A percentile compares a stretch with the other conserved stretches of the same genome.
Evolutionary conservation across 2,797 vertebrate species (phyloP).

Genomic region (Fratercula arctica): DNA sequence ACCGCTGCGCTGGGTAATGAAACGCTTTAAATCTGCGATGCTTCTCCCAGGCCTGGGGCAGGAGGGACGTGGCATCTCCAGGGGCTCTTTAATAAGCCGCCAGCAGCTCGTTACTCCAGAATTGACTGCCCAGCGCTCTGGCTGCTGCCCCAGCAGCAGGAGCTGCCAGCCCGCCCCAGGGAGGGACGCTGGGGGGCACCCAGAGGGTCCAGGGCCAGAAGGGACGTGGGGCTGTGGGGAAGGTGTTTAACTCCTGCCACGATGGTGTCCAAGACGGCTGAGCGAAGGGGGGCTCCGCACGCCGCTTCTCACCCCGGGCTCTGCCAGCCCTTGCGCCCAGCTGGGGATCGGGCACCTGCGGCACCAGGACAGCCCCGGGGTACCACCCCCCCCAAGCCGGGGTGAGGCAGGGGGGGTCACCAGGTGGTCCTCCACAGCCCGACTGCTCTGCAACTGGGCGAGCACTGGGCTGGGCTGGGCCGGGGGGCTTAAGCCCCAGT

Average conservation of each 20-base stretch:
- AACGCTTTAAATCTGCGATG: background rate
- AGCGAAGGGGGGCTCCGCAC: background rate
- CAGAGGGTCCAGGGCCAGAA: background rate
- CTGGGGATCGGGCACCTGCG: background rate
- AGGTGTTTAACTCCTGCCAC: background rate
- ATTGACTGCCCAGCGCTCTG: background rate
- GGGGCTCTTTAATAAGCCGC: background rate
- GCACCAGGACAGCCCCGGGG: background rate
- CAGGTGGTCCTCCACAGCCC: background rate
- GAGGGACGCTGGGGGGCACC: background rate
- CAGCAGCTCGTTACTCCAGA: background rate
- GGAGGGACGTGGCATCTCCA: background rate
- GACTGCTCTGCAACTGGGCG: rapidly evolving
- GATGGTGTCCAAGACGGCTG: background rate
- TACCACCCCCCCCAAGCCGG: rapidly evolving
- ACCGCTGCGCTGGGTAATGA: background rate
- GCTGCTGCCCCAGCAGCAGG: rapidly evolving
- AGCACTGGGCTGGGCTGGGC: background rate
- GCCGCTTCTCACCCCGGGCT: rapidly evolving
- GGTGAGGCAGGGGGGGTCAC: rapidly evolving
- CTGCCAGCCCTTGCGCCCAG: background rate
- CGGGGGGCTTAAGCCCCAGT: background rate
- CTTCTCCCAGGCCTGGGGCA: background rate
- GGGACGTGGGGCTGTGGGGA: background rate
- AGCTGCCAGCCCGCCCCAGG: background rate